Evolutionary conservation across 2,113 vertebrate genomes (phyloP), one percentile per base, ranked within the genome.

Genomic region (Sceloporus tristichus): DNA sequence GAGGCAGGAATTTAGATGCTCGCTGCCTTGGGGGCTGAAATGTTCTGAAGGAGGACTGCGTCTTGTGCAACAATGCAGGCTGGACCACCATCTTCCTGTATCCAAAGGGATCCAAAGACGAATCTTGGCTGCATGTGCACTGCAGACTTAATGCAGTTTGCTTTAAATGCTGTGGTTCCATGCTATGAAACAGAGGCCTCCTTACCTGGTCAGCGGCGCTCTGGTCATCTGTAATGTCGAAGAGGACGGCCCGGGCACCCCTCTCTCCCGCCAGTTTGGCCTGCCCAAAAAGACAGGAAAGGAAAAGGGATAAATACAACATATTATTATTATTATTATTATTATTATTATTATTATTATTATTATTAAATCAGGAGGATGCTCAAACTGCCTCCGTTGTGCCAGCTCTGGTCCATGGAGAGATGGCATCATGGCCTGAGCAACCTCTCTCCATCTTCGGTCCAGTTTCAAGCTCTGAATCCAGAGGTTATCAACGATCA

Each of bases 241-340:
- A 99, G 92, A 99, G 99, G 82, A 99, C 98, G 0, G 99, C 99
- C 23, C 97, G 98, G 85, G 99, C 99, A 89, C 99, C 99, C 91
- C 98, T 98, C 78, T 99, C 97, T 82, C 98, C 96, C 0, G 98
- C 98, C 97, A 99, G 97, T 81, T 97, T 98, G 85, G 98, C 98
- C 99, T 99, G 96, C 90, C 84, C 93, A 11, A 25, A 90, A 94
- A 92, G 95, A 25, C 94, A 70, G 73, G 27, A 92, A 79, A 92
- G 56, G 79, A 29, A 19, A 14, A 9, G 76, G 82, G 23, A 13
- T 34, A 27, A 27, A 34, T 34, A 34, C 34, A 34, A 34, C 34
- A 34, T 34, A 34, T 34, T 34, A 34, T 34, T 34, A 34, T 34
- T 34, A 34, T 34, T 34, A 34, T 34, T 34, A 34, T 34, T 34